These are phyloP conservation scores for Nomada fucata DNA, from an alignment of 2,888 invertebrate genomes.

Conservation along the genomic window DNA sequence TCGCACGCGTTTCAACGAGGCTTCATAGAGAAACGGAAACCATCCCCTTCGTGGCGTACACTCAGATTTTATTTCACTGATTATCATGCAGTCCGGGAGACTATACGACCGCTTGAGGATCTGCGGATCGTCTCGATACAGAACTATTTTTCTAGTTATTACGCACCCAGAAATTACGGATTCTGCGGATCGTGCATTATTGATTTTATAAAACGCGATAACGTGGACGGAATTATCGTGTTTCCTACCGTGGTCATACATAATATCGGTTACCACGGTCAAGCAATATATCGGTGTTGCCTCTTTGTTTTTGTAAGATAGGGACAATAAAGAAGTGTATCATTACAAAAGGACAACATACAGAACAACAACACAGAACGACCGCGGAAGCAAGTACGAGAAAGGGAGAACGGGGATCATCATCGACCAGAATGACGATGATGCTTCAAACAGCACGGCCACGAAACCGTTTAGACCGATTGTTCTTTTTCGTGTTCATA, in stretches of 20 bases:
- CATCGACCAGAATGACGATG: too few species aligned
- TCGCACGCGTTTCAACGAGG: neutral
- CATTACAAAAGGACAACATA: slow-evolving; percentile 21
- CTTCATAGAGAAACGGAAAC: neutral
- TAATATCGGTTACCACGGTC: slow-evolving; percentile 31
- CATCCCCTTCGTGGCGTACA: neutral
- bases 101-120: neutral
- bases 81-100: neutral
- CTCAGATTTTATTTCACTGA: slow-evolving; percentile 21
- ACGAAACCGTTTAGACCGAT: neutral
- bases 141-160: slow-evolving; percentile 44
- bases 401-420: neutral
- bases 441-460: neutral
- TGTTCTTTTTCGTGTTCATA: neutral
- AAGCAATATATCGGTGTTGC: slow-evolving; percentile 69
- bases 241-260: slow-evolving; percentile 24
- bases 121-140: slow-evolving; percentile 7
- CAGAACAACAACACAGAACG: too few species aligned
- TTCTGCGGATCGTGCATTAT: slow-evolving; percentile 22
- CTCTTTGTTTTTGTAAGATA: slow-evolving; percentile 72
- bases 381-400: neutral
- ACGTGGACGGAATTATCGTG: slow-evolving; percentile 48
- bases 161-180: slow-evolving; percentile 27
- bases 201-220: slow-evolving; percentile 47
- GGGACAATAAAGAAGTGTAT: slow-evolving; percentile 70